Conservation (phyloP, 2,113 vertebrate species). For the Esox niger region DNA sequence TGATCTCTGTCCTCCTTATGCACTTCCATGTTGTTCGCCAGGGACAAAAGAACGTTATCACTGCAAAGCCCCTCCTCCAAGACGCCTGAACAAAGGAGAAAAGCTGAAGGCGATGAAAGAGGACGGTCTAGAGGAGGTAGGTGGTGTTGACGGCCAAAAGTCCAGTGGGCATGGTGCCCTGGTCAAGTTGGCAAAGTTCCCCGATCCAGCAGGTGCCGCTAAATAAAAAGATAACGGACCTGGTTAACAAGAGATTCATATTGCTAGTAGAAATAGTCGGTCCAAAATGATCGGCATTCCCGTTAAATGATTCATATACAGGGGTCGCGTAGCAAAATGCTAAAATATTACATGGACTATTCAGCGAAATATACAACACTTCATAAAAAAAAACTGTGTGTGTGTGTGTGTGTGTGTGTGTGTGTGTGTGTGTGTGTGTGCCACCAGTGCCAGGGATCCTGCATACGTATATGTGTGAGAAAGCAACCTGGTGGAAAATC, state of each 20-base stretch:
- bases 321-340: too few relatives aligned
- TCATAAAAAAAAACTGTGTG: background rate
- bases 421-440: conserved; percentile 23
- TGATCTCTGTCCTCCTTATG: background rate
- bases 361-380: too few relatives aligned
- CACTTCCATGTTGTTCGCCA: background rate
- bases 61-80: too few relatives aligned
- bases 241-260: background rate
- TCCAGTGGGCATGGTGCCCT: background rate
- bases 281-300: too few relatives aligned
- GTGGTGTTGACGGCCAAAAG: background rate
- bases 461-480: conserved; percentile 8
- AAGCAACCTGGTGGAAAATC: conserved; percentile 67
- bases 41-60: background rate
- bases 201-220: background rate
- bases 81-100: too few relatives aligned
- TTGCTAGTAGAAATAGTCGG: too few relatives aligned
- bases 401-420: conserved; percentile 33
- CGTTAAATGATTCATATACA: too few relatives aligned
- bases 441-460: too few relatives aligned
- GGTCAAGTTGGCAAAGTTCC: background rate
- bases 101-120: too few relatives aligned
- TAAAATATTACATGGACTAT: too few relatives aligned
- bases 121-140: too few relatives aligned
- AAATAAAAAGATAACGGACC: background rate